Evolutionary conservation across 2,113 vertebrate genomes (phyloP).

Genomic region (Caranx melampygus): DNA sequence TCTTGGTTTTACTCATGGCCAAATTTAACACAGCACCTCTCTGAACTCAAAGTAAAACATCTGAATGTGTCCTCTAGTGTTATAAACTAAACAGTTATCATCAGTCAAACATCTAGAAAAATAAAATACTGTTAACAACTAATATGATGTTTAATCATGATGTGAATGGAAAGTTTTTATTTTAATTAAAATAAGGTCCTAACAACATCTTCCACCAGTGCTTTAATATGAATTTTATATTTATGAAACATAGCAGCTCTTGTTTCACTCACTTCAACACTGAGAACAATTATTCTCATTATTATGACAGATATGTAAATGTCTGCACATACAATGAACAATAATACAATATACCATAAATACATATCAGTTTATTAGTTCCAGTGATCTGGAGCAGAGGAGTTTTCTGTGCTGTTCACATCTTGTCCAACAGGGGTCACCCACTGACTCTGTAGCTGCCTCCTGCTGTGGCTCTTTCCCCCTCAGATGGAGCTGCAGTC

Average conservation of each 20-base stretch:
- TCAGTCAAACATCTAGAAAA: no score
- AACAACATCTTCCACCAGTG: background rate
- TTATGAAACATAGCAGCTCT: background rate
- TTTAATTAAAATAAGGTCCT: background rate
- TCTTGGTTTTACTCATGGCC: no score
- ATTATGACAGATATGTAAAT: background rate
- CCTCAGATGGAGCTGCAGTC: conserved; percentile 43
- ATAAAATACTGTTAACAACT: no score
- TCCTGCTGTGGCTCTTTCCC: background rate
- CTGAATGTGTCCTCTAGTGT: background rate
- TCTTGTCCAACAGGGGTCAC: conserved; percentile 68
- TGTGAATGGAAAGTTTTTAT: no score
- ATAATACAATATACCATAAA: no score
- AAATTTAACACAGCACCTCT: no score
- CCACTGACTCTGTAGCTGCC: conserved; percentile 8
- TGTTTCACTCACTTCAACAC: background rate
- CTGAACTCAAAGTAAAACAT: background rate
- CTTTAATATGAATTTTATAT: background rate
- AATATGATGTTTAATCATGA: no score
- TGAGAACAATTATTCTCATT: background rate
- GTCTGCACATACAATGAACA: background rate
- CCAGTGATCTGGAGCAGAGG: background rate
- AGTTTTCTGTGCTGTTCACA: conserved; percentile 20
- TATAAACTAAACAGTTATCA: background rate
- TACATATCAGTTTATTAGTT: no score